Conservation (phyloP, 2,888 invertebrate genomes). For the Thecophora atra region DNA sequence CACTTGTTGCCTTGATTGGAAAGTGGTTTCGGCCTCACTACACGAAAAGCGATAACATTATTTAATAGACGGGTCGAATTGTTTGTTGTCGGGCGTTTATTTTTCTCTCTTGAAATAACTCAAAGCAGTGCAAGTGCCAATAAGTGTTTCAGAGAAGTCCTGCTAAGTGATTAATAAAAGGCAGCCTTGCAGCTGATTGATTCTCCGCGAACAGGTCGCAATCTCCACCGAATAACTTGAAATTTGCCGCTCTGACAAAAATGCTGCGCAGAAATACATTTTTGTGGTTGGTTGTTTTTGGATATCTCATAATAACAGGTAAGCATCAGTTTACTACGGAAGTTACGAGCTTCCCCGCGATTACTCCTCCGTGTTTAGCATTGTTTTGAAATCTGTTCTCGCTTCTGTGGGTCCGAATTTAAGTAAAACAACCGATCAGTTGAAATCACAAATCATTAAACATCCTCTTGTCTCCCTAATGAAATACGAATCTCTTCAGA, state of each 20-base stretch:
- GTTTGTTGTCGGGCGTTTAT: background rate
- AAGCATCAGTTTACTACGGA: constrained; percentile 44
- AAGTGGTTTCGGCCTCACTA: background rate
- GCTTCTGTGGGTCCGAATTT: no score
- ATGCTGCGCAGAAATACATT: constrained; percentile 63
- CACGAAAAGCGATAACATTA: no score
- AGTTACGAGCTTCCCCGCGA: no score
- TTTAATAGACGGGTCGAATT: background rate
- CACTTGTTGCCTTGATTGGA: background rate
- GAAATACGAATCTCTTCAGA: no score
- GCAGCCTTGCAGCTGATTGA: background rate
- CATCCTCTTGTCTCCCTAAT: no score
- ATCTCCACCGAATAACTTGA: background rate
- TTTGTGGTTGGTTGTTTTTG: constrained; percentile 61
- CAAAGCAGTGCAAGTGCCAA: no score
- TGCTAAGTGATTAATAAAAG: background rate
- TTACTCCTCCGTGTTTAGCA: no score
- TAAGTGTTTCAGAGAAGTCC: background rate
- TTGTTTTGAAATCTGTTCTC: background rate
- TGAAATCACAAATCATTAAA: no score
- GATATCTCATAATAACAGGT: constrained; percentile 65
- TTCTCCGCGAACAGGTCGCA: no score
- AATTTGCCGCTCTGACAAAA: constrained; percentile 39
- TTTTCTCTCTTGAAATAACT: no score
- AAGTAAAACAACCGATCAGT: no score